Percentiles rank a stretch among this genome's conserved stretches.
These are phyloP conservation scores for Riparia riparia DNA, from an alignment of 2,113 vertebrate species.

Conservation along the genomic window DNA sequence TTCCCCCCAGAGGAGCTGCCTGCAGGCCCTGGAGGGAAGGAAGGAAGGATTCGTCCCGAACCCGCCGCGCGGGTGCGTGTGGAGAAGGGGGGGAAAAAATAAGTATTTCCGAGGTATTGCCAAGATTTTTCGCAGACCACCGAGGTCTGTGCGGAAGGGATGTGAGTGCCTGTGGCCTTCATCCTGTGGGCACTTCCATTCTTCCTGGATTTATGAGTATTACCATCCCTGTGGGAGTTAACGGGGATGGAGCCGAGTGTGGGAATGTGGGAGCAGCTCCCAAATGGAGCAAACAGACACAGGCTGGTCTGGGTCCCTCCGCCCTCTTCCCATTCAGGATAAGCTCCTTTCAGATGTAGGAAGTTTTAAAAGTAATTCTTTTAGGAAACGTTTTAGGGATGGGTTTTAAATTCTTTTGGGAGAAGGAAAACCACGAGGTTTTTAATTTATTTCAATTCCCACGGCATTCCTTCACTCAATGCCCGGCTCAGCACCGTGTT, in stretches of 20 bases:
- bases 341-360: neutral
- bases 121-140: neutral
- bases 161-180: neutral
- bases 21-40: neutral
- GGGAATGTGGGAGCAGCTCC: neutral
- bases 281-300: neutral
- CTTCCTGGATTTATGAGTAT: neutral
- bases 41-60: neutral
- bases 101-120: slow-evolving; percentile 41
- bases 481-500: neutral
- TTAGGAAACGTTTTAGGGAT: neutral
- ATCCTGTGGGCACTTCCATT: neutral
- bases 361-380: slow-evolving; percentile 12
- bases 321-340: neutral
- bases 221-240: neutral
- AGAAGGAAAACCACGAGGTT: neutral
- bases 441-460: neutral
- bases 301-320: neutral
- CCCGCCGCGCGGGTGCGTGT: neutral
- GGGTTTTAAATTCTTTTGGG: neutral
- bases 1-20: neutral
- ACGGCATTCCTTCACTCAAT: neutral
- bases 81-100: neutral
- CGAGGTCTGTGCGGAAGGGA: neutral
- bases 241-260: neutral